A percentile compares a stretch with the other conserved stretches of the same genome.
Conservation (phyloP, 1,140 invertebrate species). For the Drosophila persimilis region DNA sequence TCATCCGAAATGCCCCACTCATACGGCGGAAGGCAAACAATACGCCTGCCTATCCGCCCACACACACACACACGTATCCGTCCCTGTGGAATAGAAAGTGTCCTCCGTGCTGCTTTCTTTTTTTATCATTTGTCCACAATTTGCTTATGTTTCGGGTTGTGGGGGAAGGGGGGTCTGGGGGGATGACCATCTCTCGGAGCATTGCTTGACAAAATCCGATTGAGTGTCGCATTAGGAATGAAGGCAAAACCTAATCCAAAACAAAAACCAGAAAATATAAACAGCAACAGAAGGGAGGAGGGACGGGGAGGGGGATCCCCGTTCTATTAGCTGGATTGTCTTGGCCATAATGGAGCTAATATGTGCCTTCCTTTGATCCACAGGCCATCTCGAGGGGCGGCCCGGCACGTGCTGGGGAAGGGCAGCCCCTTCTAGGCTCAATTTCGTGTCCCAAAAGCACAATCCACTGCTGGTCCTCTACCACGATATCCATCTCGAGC, state of each 20-base stretch:
- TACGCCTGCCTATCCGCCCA: slow-evolving; percentile 1
- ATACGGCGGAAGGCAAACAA: slow-evolving; percentile 57
- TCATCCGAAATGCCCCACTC: slow-evolving; percentile 39
- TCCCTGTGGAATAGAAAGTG: slow-evolving; percentile 64
- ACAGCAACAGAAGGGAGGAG: slow-evolving; percentile 7
- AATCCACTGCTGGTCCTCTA: too few species aligned
- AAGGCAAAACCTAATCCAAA: slow-evolving; percentile 6
- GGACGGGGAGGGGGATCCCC: not conserved
- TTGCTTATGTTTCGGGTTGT: slow-evolving; percentile 41
- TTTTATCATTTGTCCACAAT: slow-evolving; percentile 54
- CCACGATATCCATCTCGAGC: too few species aligned
- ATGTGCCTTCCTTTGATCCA: slow-evolving; percentile 72
- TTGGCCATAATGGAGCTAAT: slow-evolving; percentile 76
- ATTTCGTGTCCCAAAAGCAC: too few species aligned
- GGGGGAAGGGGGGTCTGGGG: slow-evolving; percentile 30
- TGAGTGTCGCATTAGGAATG: slow-evolving; percentile 64
- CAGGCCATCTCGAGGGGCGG: slow-evolving; percentile 11
- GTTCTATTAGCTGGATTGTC: slow-evolving; percentile 68
- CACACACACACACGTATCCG: not conserved
- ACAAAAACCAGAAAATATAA: not conserved
- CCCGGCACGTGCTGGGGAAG: slow-evolving; percentile 11
- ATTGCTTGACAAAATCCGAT: slow-evolving; percentile 74
- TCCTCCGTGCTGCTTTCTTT: not conserved
- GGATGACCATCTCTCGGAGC: slow-evolving; percentile 56
- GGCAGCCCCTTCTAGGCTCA: too few species aligned